These are phyloP conservation scores for Ara ararauna DNA, from an alignment of 2,797 vertebrate species.

Conservation along the genomic window DNA sequence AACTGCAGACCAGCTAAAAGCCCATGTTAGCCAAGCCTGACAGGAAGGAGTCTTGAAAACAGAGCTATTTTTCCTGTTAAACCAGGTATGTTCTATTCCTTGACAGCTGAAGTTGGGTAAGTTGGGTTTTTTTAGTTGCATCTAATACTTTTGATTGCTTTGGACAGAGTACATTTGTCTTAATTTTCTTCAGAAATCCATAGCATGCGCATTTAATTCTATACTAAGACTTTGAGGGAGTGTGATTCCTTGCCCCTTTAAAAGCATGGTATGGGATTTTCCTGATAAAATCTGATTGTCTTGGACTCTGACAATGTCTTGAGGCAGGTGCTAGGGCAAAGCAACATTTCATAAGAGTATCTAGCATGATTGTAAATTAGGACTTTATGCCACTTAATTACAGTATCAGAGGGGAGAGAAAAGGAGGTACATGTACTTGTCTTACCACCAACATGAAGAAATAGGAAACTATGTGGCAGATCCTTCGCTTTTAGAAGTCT, in stretches of 20 bases:
- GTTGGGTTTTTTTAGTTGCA: background rate
- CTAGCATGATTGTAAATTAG: background rate
- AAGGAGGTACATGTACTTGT: background rate
- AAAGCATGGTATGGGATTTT: background rate
- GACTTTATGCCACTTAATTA: background rate
- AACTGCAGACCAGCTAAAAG: background rate
- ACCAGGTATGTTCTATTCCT: background rate
- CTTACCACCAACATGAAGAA: background rate
- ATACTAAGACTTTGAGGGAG: background rate
- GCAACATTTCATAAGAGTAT: background rate
- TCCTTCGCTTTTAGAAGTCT: background rate
- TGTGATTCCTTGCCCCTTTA: background rate
- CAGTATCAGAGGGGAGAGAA: background rate
- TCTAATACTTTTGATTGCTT: background rate
- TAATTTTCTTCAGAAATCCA: background rate
- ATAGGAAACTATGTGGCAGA: background rate
- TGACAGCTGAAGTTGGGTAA: background rate
- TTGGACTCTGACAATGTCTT: background rate
- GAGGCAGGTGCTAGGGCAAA: background rate
- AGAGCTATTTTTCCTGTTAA: background rate
- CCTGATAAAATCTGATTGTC: background rate
- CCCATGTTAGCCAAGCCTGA: accelerated
- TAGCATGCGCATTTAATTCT: background rate
- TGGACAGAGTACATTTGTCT: background rate
- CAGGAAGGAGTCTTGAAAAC: background rate